Evolutionary conservation across 2,888 invertebrate species (phyloP).

Genomic region (Epinotia demarniana): DNA sequence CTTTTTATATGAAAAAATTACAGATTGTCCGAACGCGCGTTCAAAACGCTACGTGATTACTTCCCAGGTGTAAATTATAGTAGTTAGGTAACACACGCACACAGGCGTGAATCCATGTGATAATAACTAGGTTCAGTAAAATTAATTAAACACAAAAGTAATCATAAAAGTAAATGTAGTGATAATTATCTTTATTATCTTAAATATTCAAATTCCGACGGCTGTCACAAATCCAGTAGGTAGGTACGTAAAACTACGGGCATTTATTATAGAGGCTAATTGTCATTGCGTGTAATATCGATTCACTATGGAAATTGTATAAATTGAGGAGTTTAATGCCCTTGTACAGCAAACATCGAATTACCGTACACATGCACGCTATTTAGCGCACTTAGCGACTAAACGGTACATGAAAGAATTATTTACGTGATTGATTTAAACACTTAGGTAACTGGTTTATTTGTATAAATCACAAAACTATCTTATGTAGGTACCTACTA

Average conservation of each 20-base stretch:
- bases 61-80: no score
- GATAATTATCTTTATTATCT: no score
- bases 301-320: constrained; percentile 32
- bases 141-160: no score
- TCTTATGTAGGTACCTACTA: no score
- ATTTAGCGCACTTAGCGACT: constrained; percentile 34
- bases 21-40: no score
- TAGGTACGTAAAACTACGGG: constrained; percentile 16
- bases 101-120: no score
- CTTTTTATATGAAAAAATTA: no score
- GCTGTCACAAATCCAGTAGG: not conserved
- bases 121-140: no score
- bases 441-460: not conserved
- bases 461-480: not conserved
- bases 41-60: no score
- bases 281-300: constrained; percentile 36
- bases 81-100: no score
- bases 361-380: constrained; percentile 34
- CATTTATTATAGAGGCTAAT: constrained; percentile 20
- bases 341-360: constrained; percentile 32
- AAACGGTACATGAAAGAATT: constrained; percentile 25
- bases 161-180: no score
- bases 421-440: constrained; percentile 10
- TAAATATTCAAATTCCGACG: no score
- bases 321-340: constrained; percentile 37